Base-by-base conservation (phyloP, 2,888 invertebrate genomes). In the Hipparchia semele region DNA sequence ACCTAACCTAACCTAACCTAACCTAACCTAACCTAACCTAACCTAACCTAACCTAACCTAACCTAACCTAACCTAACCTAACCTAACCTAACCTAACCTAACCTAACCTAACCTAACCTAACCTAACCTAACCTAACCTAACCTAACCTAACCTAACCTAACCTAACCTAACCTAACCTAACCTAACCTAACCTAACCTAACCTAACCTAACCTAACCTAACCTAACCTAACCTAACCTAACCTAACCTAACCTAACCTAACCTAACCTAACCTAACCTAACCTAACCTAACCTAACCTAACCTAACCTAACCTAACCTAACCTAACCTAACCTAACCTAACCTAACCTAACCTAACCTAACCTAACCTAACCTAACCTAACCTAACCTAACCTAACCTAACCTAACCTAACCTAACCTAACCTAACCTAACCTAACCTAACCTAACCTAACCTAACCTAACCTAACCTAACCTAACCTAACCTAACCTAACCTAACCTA, bases 321-420 rank as follows among this genome's bases (percentile, higher is more conserved):
- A 75, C 76, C 74, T 74, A 75, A 74, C 76, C 78, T 76, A 73
- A 75, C 75, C 76, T 76, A 76, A 76, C 77, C 77, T 77, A 79
- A 79, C 80, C 78, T 77, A 79, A 78, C 80, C 78, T 79, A 79
- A 78, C 80, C 79, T 78, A 79, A 79, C 80, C 80, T 79, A 79
- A 79, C 80, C 78, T 77, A 78, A 78, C 79, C 80, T 79, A 78
- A 79, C 79, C 78, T 78, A 78, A 78, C 79, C 80, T 79, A 78
- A 79, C 78, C 79, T 77, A 76, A 78, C 78, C 79, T 77, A 78
- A 78, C 77, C 78, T 77, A 77, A 78, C 78, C 77, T 79, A 78
- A 78, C 77, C 77, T 76, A 76, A 77, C 77, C 77, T 76, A 77
- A 79, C 79, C 79, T 77, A 77, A 75, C 49, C n/a, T 13, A 51